Evolutionary conservation across 30 jellyfish, hydroid and myxozoan genomes (phyloP).

Genomic region (Chrysaora quinquecirrha): DNA sequence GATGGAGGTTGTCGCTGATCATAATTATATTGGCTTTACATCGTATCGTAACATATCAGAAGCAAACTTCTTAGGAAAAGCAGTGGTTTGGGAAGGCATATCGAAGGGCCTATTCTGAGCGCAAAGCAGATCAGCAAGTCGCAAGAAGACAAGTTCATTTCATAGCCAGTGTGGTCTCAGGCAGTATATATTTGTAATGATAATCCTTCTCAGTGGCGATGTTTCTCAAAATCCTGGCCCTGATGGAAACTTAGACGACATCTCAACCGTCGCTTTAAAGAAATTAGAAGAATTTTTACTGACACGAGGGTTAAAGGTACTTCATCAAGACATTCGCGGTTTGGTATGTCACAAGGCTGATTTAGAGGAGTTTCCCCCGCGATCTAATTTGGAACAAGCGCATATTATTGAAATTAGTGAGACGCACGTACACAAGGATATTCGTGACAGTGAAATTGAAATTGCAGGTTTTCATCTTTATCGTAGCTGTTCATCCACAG

Average conservation of each 20-base stretch:
- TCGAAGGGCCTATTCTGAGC: neutral
- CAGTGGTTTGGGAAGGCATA: neutral
- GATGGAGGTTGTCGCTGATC: neutral
- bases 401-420: constrained; percentile 22
- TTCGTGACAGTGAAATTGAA: constrained; percentile 14
- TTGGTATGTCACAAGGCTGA: neutral
- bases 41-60: neutral
- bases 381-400: constrained; percentile 19
- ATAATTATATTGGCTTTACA: neutral
- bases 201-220: constrained; percentile 14
- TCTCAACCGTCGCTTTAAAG: neutral
- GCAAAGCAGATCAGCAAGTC: constrained; percentile 1
- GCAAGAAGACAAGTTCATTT: neutral
- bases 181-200: neutral
- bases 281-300: constrained; percentile 4
- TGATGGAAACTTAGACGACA: too few relatives aligned
- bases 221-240: constrained; percentile 6
- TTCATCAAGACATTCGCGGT: constrained; percentile 1
- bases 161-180: neutral
- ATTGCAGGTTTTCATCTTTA: constrained; percentile 8
- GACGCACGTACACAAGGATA: constrained; percentile 2
- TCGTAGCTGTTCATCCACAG: too few relatives aligned
- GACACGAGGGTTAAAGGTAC: constrained; percentile 28
- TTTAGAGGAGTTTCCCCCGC: constrained; percentile 6
- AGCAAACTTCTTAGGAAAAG: constrained; percentile 23